Evolutionary conservation across 2,888 invertebrate genomes (phyloP).

Genomic region (Eledona agricola): DNA sequence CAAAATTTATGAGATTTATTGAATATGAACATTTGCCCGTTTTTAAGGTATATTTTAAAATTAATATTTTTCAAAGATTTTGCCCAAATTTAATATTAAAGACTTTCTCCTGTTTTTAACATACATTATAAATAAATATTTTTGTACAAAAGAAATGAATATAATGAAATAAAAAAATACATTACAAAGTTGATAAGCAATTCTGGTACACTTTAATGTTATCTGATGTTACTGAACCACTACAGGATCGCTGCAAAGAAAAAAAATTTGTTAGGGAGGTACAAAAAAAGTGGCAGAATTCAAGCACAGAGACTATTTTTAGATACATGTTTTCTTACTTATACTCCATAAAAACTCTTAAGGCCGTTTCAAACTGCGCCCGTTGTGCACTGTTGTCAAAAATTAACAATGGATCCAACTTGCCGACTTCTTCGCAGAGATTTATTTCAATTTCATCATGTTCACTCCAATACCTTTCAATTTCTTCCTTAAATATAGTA

Average conservation of each 20-base stretch:
- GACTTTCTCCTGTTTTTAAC: too few relatives aligned
- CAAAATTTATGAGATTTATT: too few relatives aligned
- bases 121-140: too few relatives aligned
- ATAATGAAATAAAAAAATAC: slow-evolving; percentile 19
- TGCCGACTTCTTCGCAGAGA: slow-evolving; percentile 12
- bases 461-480: slow-evolving; percentile 20
- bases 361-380: slow-evolving; percentile 18
- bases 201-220: slow-evolving; percentile 17
- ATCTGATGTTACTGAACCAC: slow-evolving; percentile 27
- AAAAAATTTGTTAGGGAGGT: slow-evolving; percentile 15
- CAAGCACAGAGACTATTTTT: slow-evolving; percentile 17
- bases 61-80: too few relatives aligned
- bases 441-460: slow-evolving; percentile 19
- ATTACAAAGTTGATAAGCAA: slow-evolving; percentile 21
- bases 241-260: slow-evolving; percentile 24
- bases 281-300: slow-evolving; percentile 23
- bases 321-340: slow-evolving; percentile 22
- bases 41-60: too few relatives aligned
- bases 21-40: too few relatives aligned
- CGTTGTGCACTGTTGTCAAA: slow-evolving; percentile 17
- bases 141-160: slow-evolving; percentile 27
- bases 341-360: slow-evolving; percentile 20
- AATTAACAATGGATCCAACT: slow-evolving; percentile 18
- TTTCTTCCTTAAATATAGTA: slow-evolving; percentile 16
- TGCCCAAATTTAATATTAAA: too few relatives aligned